Evolutionary conservation across 2,113 vertebrate genomes (phyloP), one percentile per base, ranked within the genome.

Genomic region (Pogona vitticeps): DNA sequence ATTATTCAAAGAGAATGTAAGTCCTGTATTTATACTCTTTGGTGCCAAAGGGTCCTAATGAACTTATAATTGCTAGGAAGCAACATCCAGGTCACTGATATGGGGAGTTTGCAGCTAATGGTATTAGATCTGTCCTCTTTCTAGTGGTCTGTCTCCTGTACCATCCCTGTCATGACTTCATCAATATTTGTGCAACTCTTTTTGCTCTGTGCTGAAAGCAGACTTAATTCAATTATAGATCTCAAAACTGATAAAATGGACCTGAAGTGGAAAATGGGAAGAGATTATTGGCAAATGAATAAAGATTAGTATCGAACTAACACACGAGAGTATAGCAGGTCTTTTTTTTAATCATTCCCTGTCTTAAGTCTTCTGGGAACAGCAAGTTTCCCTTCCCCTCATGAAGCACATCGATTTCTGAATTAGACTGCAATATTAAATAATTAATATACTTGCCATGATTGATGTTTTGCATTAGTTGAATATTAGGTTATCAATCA

Each of bases 401-500:
- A 96, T 95, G 93, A 96, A 95, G 96, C 94, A 92, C 98, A 99
- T 99, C 91, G 98, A 99, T 99, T 98, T 98, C 97, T 98, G 98
- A 98, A 99, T 99, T 99, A 99, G 97, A 96, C 97, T 97, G 97
- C 97, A 97, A 99, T 99, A 99, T 99, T 99, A 99, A 99, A 99
- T 99, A 99, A 99, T 99, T 99, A 99, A 99, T 99, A 99, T 98
- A 99, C 98, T 99, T 96, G 98, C 98, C 97, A 95, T 98, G 99
- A 99, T 99, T 98, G 99, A 99, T 99, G 98, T 95, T 99, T 98
- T 98, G 98, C 98, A 99, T 99, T 99, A 99, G 98, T 97, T 96
- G 98, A 98, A 99, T 99, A 99, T 99, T 99, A 99, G 98, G 98
- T 99, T 99, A 99, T 99, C 98, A 99, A 99, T 99, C 99, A 99